Conservation (phyloP, 2,113 vertebrate genomes). For the Nerophis ophidion region DNA sequence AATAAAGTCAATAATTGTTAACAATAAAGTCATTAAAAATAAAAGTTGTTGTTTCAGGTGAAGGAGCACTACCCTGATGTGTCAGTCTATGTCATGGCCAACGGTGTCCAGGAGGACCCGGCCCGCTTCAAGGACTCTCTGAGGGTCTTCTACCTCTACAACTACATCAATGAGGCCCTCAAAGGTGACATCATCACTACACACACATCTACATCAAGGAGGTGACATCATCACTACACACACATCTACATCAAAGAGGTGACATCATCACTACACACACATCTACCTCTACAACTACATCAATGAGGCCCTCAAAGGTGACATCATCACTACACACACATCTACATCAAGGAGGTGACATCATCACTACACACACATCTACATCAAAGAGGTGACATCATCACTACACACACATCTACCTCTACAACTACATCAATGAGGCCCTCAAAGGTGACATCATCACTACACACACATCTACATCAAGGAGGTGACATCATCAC, state of each 20-base stretch:
- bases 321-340: slow-evolving; percentile 28
- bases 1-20: too few species aligned
- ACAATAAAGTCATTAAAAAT: too few species aligned
- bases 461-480: too few species aligned
- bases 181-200: slow-evolving; percentile 79
- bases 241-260: slow-evolving; percentile 93
- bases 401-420: too few species aligned
- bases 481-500: too few species aligned
- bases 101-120: slow-evolving; percentile 81
- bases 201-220: slow-evolving; percentile 82
- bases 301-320: slow-evolving; percentile 96
- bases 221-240: slow-evolving; percentile 63
- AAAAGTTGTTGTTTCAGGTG: slow-evolving; percentile 66
- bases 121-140: slow-evolving; percentile 78
- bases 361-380: slow-evolving; percentile 66
- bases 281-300: slow-evolving; percentile 88
- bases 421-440: too few species aligned
- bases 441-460: too few species aligned
- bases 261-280: slow-evolving; percentile 35
- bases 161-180: slow-evolving; percentile 91
- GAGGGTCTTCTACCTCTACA: slow-evolving; percentile 85
- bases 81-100: slow-evolving; percentile 84
- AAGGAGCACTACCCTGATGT: slow-evolving; percentile 79
- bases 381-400: slow-evolving; percentile 86
- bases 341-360: slow-evolving; percentile 91